Evolutionary conservation across 1,140 invertebrate species (phyloP).

Genomic region (Ceratosolen solmsi): DNA sequence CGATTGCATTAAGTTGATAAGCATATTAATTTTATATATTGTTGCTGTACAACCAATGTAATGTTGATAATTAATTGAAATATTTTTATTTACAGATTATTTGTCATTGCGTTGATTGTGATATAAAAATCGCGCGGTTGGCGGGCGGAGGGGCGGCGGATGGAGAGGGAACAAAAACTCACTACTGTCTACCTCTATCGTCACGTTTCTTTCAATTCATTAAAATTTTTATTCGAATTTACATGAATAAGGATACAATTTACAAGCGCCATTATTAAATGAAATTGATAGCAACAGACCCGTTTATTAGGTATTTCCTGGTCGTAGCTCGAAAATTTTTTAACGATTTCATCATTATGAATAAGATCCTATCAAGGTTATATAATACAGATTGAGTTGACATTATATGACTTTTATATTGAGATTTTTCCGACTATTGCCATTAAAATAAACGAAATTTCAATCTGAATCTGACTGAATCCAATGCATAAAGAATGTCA

Average conservation of each 20-base stretch:
- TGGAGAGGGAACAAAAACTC: not conserved
- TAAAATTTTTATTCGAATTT: not conserved
- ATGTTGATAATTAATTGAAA: too few relatives aligned
- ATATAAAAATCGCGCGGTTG: not conserved
- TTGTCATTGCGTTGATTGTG: not conserved
- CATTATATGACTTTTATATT: not conserved
- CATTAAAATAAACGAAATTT: slow-evolving; percentile 4
- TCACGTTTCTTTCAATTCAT: too few relatives aligned
- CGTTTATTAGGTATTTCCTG: not conserved
- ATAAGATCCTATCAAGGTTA: not conserved
- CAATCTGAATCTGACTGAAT: not conserved
- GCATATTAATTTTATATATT: too few relatives aligned
- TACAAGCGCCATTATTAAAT: not conserved
- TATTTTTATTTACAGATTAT: not conserved
- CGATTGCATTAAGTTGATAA: too few relatives aligned
- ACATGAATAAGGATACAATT: not conserved
- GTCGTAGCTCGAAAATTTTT: not conserved
- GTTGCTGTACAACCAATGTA: too few relatives aligned
- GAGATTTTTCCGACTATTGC: not conserved
- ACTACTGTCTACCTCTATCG: not conserved
- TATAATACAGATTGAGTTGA: not conserved
- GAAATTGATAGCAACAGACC: not conserved
- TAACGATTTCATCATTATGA: not conserved
- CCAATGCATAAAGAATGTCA: too few relatives aligned
- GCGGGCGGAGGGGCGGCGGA: too few relatives aligned